Percentiles rank a stretch among this genome's conserved stretches.
phyloP scores from a whole-genome alignment of 2,888 invertebrate genomes.

The Phania funesta region DNA sequence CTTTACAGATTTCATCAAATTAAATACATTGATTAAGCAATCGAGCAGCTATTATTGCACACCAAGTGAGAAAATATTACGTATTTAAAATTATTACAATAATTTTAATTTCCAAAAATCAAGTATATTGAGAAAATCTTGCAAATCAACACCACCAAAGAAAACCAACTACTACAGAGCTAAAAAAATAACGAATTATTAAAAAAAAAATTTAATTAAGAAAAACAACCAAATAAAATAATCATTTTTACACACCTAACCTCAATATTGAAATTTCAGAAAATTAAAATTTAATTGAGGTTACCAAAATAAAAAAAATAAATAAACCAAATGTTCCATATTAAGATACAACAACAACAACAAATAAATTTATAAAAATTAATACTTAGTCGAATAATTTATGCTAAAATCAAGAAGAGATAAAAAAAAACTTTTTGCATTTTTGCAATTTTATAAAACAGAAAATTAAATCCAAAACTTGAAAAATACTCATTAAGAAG shows the following conservation, averaged over 20 bases:
- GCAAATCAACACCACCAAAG: constrained; percentile 76
- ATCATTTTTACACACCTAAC: constrained; percentile 73
- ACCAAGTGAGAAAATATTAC: constrained; percentile 63
- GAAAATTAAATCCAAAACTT: constrained; percentile 65
- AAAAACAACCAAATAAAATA: constrained; percentile 68
- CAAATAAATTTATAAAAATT: constrained; percentile 71
- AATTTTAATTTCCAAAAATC: constrained; percentile 52
- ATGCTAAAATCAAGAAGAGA: constrained; percentile 67
- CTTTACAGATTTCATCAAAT: constrained; percentile 74
- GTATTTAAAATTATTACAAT: constrained; percentile 52
- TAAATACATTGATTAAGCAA: constrained; percentile 74
- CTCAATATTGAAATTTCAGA: constrained; percentile 62
- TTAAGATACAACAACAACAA: constrained; percentile 70
- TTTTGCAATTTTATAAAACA: constrained; percentile 80
- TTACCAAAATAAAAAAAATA: constrained; percentile 69
- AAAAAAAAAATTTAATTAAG: constrained; percentile 66
- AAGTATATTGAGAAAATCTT: constrained; percentile 71
- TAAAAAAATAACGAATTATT: constrained; percentile 71
- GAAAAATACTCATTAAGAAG: constrained; percentile 57
- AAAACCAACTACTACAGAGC: constrained; percentile 78
- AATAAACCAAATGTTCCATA: constrained; percentile 78
- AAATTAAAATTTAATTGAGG: constrained; percentile 63
- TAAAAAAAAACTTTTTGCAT: constrained; percentile 78
- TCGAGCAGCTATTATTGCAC: constrained; percentile 74
- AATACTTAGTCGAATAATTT: constrained; percentile 70